A percentile compares a stretch with the other conserved stretches of the same genome.
Evolutionary conservation across 1,140 invertebrate genomes (phyloP).

Genomic region (Ladona fulva): DNA sequence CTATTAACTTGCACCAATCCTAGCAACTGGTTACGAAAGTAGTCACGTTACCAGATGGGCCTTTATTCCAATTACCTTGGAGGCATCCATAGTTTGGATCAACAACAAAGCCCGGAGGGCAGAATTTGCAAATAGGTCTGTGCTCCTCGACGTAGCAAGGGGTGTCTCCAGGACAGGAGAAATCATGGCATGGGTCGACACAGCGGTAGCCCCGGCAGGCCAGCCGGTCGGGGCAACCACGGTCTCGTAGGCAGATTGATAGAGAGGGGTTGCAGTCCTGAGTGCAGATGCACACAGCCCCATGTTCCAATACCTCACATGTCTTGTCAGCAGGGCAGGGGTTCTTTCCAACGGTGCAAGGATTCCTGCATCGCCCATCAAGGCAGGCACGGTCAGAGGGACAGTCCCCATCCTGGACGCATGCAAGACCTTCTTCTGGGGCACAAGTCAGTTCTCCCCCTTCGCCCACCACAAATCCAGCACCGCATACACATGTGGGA

Average conservation of each 20-base stretch:
- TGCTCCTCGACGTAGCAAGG: conserved; percentile 88
- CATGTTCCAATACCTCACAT: conserved; percentile 76
- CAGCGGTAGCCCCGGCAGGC: conserved; percentile 83
- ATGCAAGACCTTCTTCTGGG: conserved; percentile 59
- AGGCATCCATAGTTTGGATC: conserved; percentile 85
- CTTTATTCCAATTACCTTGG: conserved; percentile 67
- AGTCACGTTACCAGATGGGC: conserved; percentile 12
- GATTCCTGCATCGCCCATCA: conserved; percentile 71
- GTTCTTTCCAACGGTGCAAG: conserved; percentile 52
- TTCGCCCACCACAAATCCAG: conserved; percentile 77
- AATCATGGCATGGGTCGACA: conserved; percentile 75
- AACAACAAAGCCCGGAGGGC: conserved; percentile 78
- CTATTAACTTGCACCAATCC: conserved; percentile 9
- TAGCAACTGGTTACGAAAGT: conserved; percentile 1
- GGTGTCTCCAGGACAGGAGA: conserved; percentile 65
- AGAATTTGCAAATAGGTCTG: conserved; percentile 88
- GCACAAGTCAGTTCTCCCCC: conserved; percentile 73
- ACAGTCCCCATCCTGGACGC: conserved; percentile 71
- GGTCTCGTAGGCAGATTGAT: conserved; percentile 79
- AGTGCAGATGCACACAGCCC: conserved; percentile 73
- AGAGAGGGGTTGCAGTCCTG: conserved; percentile 75
- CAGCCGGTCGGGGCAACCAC: conserved; percentile 71
- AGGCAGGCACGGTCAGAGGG: conserved; percentile 75
- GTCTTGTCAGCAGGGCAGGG: conserved; percentile 67
- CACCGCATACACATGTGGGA: conserved; percentile 79